Conservation (phyloP, 1,140 invertebrate genomes). For the Zaprionus capensis region DNA sequence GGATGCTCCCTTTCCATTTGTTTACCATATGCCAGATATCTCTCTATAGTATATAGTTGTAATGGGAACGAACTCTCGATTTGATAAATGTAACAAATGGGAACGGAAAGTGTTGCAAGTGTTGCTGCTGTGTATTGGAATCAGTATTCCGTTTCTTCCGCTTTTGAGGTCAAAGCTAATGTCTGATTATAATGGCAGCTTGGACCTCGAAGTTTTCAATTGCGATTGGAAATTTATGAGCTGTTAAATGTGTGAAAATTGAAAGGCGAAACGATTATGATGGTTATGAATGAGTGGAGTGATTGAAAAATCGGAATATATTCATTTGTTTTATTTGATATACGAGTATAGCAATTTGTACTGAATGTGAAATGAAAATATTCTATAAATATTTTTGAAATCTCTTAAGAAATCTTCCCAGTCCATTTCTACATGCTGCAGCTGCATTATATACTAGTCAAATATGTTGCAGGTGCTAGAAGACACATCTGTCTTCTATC, state of each 20-base stretch:
- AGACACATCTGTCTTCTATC: neutral
- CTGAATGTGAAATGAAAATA: neutral
- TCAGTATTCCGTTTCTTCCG: conserved; percentile 14
- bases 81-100: conserved; percentile 69
- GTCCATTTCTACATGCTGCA: neutral
- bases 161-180: conserved; percentile 74
- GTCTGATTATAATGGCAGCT: conserved; percentile 47
- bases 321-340: neutral
- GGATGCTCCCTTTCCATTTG: conserved; percentile 39
- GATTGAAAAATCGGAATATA: neutral
- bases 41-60: conserved; percentile 18
- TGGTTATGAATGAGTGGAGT: neutral
- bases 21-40: conserved; percentile 47
- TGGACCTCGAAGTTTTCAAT: conserved; percentile 29
- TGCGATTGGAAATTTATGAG: conserved; percentile 52
- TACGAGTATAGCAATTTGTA: neutral
- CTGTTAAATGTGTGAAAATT: conserved; percentile 42
- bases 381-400: neutral
- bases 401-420: neutral
- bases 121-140: neutral
- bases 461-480: neutral
- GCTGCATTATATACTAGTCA: neutral
- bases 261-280: neutral
- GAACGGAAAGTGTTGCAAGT: conserved; percentile 64
- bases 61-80: conserved; percentile 47